Conservation (phyloP, 2,113 vertebrate genomes). For the Andinoacara biseriatus region DNA sequence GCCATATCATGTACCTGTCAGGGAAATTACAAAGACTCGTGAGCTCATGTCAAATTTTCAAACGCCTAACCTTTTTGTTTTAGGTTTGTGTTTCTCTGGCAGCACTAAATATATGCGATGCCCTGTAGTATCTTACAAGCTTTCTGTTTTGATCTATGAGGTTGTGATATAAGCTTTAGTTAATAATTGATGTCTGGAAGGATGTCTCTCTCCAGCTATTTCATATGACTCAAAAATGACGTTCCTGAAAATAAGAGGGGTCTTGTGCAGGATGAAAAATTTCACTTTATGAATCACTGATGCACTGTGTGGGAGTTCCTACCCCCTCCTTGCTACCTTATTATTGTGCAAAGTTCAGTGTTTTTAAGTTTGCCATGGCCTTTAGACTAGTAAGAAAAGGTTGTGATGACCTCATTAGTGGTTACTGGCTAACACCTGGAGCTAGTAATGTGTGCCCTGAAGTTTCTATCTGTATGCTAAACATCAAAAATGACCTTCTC, state of each 20-base stretch:
- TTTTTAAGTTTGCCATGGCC: slow-evolving; percentile 68
- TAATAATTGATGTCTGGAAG: slow-evolving; percentile 79
- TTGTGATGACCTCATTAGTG: slow-evolving; percentile 72
- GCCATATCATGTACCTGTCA: slow-evolving; percentile 76
- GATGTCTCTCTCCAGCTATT: slow-evolving; percentile 69
- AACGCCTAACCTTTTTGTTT: slow-evolving; percentile 74
- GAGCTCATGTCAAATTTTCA: slow-evolving; percentile 70
- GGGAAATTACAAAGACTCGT: slow-evolving; percentile 75
- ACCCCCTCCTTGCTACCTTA: slow-evolving; percentile 33
- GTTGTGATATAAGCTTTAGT: slow-evolving; percentile 78
- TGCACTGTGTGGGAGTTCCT: slow-evolving; percentile 70
- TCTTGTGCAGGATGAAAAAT: slow-evolving; percentile 65
- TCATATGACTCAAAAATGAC: slow-evolving; percentile 72
- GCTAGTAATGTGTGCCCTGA: slow-evolving; percentile 51
- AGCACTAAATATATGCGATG: slow-evolving; percentile 77
- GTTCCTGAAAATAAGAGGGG: slow-evolving; percentile 77
- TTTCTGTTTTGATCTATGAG: slow-evolving; percentile 77
- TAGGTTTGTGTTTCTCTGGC: slow-evolving; percentile 72
- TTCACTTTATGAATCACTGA: slow-evolving; percentile 78
- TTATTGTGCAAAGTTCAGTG: slow-evolving; percentile 67
- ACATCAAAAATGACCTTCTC: slow-evolving; percentile 66
- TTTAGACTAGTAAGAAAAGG: slow-evolving; percentile 54
- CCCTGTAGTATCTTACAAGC: slow-evolving; percentile 75
- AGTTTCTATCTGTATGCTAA: slow-evolving; percentile 54
- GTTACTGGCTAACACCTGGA: slow-evolving; percentile 39